These are phyloP conservation scores for Amblyraja radiata DNA, from an alignment of 2,797 vertebrate genomes.

Conservation along the genomic window DNA sequence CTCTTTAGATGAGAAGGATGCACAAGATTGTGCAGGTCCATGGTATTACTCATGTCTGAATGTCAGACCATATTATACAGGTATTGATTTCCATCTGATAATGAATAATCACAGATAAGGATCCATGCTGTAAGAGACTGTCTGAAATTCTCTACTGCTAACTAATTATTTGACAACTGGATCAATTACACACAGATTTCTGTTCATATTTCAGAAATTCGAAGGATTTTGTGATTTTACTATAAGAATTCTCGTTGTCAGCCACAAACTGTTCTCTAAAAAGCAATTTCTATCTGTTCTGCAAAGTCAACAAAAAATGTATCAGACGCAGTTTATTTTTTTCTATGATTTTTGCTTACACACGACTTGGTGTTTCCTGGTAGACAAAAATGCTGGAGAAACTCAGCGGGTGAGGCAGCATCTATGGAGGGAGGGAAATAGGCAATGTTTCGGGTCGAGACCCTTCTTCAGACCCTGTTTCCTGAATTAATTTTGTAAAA, in stretches of 20 bases:
- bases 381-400: too few species aligned
- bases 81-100: background rate
- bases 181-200: background rate
- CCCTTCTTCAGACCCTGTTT: too few species aligned
- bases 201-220: background rate
- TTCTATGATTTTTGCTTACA: too few species aligned
- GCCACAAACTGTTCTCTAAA: background rate
- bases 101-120: background rate
- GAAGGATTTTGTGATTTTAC: background rate
- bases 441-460: too few species aligned
- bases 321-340: background rate
- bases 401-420: too few species aligned
- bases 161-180: background rate
- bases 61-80: background rate
- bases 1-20: background rate
- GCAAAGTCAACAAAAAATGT: background rate
- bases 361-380: too few species aligned
- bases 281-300: background rate
- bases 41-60: background rate
- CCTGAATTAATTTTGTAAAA: too few species aligned
- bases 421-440: too few species aligned
- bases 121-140: background rate
- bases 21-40: background rate
- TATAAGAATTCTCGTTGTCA: background rate
- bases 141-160: background rate